Evolutionary conservation across 1,140 invertebrate species (phyloP), one percentile per base, ranked within the genome.

Genomic region (Tetraneura akinire): DNA sequence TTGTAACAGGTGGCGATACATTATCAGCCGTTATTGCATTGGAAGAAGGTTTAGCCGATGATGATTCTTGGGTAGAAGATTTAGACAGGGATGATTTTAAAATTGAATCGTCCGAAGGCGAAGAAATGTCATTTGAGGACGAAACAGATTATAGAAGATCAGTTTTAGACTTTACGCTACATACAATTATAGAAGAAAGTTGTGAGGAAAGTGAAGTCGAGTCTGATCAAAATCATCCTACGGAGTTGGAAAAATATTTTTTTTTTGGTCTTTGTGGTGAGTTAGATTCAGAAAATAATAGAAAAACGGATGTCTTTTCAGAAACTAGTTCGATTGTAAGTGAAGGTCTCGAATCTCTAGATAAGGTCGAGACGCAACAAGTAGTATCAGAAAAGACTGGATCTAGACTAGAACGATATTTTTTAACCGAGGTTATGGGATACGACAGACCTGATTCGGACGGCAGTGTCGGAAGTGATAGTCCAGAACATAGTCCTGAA

Each of bases 181-280:
- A 96, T 83, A 97, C 95, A 0, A 97, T 97, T 82, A 91, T 96
- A 0, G 95, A 97, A 87, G 95, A 97, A 85, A 95, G 93, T 81
- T 96, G 94, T 84, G 95, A 96, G 85, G 95, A 97, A 85, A 96
- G 91, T 85, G 93, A 93, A 86, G 90, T 91, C 62, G 92, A 92
- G 83, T 83, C 83, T 1, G 78, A 84, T 0, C 86, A 86, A n/a
- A 88, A 84, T 47, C 87, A 86, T 1, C 84, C 83, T 42, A 94
- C 94, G 0, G 93, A 95, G 83, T 84, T 97, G 80, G 94, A 96
- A 85, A 95, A 95, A 85, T 96, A 97, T 85, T 97, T 96, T 86
- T 94, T 94, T 85, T 95, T 92, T 83, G 92, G 91, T 0, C 87
- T 96, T 45, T 92, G 92, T 10, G 91, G 92, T 84, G 92, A 92